These are phyloP conservation scores for Camelus bactrianus DNA, from an alignment of 2,113 vertebrate genomes.

Conservation along the genomic window DNA sequence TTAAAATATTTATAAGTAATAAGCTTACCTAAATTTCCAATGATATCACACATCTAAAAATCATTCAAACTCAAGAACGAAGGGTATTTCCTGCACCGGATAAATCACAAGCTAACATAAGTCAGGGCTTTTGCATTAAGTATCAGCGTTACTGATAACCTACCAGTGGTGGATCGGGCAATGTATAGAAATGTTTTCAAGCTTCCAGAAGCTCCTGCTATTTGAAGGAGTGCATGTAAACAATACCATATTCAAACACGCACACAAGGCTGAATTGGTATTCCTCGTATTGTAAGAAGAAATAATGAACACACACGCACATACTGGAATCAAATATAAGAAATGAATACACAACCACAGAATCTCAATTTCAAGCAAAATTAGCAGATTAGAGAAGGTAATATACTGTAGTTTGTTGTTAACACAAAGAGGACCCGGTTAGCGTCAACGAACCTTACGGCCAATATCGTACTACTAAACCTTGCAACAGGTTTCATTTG, in stretches of 20 bases:
- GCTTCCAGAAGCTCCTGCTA: background rate
- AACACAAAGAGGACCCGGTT: background rate
- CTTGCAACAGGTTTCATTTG: background rate
- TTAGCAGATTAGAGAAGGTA: background rate
- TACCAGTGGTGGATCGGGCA: background rate
- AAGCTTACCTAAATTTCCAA: background rate
- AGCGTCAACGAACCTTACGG: background rate
- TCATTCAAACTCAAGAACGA: background rate
- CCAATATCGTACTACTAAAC: background rate
- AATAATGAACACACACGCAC: background rate
- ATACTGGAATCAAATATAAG: background rate
- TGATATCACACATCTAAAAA: background rate
- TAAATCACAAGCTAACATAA: background rate
- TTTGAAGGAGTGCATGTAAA: background rate
- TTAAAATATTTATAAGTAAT: constrained; percentile 13
- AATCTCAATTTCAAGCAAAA: background rate
- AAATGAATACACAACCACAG: background rate
- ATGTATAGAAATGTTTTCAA: background rate
- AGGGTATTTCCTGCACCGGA: background rate
- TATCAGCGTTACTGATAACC: background rate
- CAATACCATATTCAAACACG: background rate
- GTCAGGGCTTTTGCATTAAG: background rate
- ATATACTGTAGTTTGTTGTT: background rate
- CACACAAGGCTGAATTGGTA: background rate
- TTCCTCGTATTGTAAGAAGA: background rate